Evolutionary conservation across 2,888 invertebrate genomes (phyloP), one percentile per base, ranked within the genome.

Genomic region (Microplitis deprimator): DNA sequence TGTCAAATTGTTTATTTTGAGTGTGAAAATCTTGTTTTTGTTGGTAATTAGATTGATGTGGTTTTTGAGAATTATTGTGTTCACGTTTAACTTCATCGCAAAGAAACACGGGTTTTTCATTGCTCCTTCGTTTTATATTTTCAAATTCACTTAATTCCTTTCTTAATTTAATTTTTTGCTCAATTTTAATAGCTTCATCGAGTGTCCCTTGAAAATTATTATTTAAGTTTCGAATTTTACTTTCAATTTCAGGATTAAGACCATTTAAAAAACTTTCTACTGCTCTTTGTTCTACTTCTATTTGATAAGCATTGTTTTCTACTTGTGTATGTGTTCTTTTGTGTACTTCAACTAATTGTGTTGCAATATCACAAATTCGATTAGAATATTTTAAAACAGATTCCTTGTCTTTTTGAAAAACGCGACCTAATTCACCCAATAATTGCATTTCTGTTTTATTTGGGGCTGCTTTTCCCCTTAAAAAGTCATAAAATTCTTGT

Each of bases 111-210:
- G 61, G 13, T 1, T 1, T 61, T 6, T 17, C 17, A 16, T 7
- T 61, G 1, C 41, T 1, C 5, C 13, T 61, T 5, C 13, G 1
- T 61, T 61, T 61, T 6, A 61, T 13, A 61, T 7, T 17, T 16
- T 61, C 61, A 2, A n/a, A 61, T 10, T 61, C 61, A 61, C n/a
- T 1, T 68, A 68, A 5, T 41, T 69, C 50, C 40, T 6, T 16
- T 17, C 16, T 17, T 1, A 69, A 68, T 41, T 68, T 72, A 6
- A 41, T 1, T 61, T 79, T 75, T n/a, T 72, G 50, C 38, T 76
- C 70, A 1, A 13, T 61, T 16, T 17, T 61, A 6, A 59, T 17
- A 3, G 60, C 60, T 75, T 69, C n/a, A n/a, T 68, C 17, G 20
- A 61, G 13, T 68, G 38, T 1, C n/a, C 68, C 38, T n/a, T 68